Evolutionary conservation across 2,113 vertebrate species (phyloP).

Genomic region (Poeciliopsis occidentalis): DNA sequence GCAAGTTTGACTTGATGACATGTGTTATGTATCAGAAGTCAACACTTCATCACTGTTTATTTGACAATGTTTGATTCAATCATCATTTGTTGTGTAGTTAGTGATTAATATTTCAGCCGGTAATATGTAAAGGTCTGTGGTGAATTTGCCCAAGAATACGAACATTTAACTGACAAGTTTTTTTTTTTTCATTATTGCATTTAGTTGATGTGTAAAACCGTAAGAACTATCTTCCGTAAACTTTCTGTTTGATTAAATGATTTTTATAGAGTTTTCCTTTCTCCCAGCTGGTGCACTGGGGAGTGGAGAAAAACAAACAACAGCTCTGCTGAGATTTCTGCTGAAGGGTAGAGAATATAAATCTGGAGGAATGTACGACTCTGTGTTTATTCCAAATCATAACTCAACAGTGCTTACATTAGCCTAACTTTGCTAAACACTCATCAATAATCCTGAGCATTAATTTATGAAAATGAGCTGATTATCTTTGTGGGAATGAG

Average conservation of each 20-base stretch:
- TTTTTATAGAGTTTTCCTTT: constrained; percentile 65
- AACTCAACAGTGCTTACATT: constrained; percentile 65
- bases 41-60: not conserved
- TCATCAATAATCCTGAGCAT: constrained; percentile 61
- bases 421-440: constrained; percentile 40
- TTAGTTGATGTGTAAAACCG: constrained; percentile 23
- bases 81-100: not conserved
- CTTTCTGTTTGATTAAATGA: constrained; percentile 71
- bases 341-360: constrained; percentile 70
- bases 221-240: constrained; percentile 37
- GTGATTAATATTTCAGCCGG: not conserved
- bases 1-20: not conserved
- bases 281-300: constrained; percentile 63
- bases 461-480: constrained; percentile 59
- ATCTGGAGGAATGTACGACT: constrained; percentile 67
- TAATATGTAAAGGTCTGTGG: not conserved
- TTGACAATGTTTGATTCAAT: not conserved
- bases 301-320: constrained; percentile 60
- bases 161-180: constrained; percentile 31
- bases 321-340: constrained; percentile 68
- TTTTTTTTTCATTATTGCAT: constrained; percentile 10
- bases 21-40: not conserved
- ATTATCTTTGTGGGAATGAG: constrained; percentile 56
- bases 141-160: not conserved
- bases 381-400: constrained; percentile 65